Conservation (phyloP, 2,888 invertebrate genomes). For the Tachina fera region DNA sequence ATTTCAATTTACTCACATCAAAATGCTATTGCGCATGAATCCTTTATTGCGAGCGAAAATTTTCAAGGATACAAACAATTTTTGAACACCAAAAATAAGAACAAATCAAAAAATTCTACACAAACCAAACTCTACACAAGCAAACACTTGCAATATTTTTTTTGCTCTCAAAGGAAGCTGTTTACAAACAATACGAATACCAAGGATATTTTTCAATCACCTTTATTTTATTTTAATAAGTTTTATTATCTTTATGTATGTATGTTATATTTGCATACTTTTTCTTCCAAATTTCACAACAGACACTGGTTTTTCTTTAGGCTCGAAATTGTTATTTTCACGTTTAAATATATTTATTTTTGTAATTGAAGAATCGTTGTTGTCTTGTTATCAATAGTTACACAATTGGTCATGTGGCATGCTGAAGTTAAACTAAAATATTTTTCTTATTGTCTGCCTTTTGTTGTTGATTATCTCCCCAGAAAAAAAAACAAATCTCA, state of each 20-base stretch:
- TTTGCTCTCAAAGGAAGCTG: slow-evolving; percentile 40
- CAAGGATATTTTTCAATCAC: slow-evolving; percentile 19
- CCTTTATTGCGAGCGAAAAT: slow-evolving; percentile 1
- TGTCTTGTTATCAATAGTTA: not conserved
- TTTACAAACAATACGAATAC: slow-evolving; percentile 48
- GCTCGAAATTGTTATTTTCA: slow-evolving; percentile 20
- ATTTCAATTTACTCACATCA: slow-evolving; percentile 50
- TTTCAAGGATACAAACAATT: slow-evolving; percentile 53
- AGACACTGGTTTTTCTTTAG: slow-evolving; percentile 16
- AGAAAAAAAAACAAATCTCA: slow-evolving; percentile 55
- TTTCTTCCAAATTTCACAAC: not conserved
- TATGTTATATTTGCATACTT: not conserved
- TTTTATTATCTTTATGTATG: not conserved
- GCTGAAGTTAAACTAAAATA: slow-evolving; percentile 68
- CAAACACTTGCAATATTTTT: slow-evolving; percentile 20
- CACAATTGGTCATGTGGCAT: slow-evolving; percentile 65
- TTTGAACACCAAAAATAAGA: not conserved
- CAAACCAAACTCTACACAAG: slow-evolving; percentile 50
- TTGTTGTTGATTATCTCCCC: slow-evolving; percentile 65
- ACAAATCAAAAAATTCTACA: slow-evolving; percentile 30
- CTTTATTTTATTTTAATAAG: slow-evolving; percentile 6
- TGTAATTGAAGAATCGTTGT: not conserved
- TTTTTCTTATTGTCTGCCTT: slow-evolving; percentile 64
- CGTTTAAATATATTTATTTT: slow-evolving; percentile 24
- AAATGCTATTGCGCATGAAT: slow-evolving; percentile 54